These are phyloP conservation scores for Eupithecia abbreviata DNA, from an alignment of 2,888 invertebrate genomes.

Conservation along the genomic window DNA sequence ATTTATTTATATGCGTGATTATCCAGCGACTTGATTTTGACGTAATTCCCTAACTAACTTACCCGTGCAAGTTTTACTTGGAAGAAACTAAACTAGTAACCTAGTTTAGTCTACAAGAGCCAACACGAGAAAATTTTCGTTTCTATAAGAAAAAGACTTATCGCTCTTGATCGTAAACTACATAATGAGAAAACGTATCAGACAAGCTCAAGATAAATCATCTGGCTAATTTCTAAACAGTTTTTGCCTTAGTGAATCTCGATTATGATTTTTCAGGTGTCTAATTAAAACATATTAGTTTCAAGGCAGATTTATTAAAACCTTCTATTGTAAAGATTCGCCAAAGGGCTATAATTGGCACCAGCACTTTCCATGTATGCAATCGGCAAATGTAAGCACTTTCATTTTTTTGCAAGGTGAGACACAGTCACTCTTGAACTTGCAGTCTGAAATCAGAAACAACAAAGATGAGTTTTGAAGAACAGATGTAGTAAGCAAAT, in stretches of 20 bases:
- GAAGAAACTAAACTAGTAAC: constrained; percentile 21
- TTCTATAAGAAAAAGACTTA: background rate
- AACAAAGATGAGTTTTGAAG: background rate
- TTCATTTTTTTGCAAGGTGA: too few species aligned
- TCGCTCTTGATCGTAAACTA: background rate
- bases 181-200: background rate
- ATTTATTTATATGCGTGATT: too few species aligned
- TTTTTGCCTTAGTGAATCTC: background rate
- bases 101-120: constrained; percentile 21
- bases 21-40: background rate
- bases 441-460: background rate
- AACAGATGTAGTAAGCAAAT: too few species aligned
- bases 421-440: too few species aligned
- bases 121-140: background rate
- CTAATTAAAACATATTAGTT: background rate
- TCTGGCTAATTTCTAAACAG: background rate
- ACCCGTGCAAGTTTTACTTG: constrained; percentile 11
- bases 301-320: background rate
- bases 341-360: background rate
- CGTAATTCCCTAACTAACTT: constrained; percentile 8
- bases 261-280: background rate
- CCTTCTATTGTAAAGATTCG: background rate
- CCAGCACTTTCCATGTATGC: too few species aligned
- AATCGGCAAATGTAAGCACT: too few species aligned
- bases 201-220: background rate